A percentile compares a stretch with the other conserved stretches of the same genome.
These are phyloP conservation scores for Sminthurides aquaticus DNA, from an alignment of 2,888 invertebrate genomes.

Conservation along the genomic window DNA sequence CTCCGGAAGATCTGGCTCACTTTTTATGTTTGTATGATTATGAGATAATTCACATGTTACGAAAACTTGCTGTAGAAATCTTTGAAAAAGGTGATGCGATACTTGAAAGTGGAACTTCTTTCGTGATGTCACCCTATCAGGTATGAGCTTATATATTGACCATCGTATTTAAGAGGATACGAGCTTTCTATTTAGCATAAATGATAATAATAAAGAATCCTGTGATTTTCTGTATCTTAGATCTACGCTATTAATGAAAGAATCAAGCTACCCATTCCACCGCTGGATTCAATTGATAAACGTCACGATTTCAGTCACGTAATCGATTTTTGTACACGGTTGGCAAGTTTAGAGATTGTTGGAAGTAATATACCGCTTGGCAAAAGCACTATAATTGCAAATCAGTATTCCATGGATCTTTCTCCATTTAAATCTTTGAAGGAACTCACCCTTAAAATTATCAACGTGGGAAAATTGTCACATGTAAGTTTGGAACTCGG, in stretches of 20 bases:
- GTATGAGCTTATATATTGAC: slow-evolving; percentile 52
- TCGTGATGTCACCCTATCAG: slow-evolving; percentile 70
- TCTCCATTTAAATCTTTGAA: slow-evolving; percentile 73
- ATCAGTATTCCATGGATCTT: slow-evolving; percentile 70
- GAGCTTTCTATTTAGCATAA: too few species aligned
- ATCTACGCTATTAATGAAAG: slow-evolving; percentile 83
- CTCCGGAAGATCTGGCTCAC: slow-evolving; percentile 66
- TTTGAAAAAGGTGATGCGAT: slow-evolving; percentile 67
- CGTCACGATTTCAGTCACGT: slow-evolving; percentile 85
- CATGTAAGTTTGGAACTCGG: too few species aligned
- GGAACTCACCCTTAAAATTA: slow-evolving; percentile 56
- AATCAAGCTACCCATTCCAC: slow-evolving; percentile 75
- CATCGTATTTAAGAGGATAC: too few species aligned
- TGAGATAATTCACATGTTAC: slow-evolving; percentile 78
- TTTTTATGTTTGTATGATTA: slow-evolving; percentile 84
- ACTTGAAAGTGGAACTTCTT: slow-evolving; percentile 56
- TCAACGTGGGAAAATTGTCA: slow-evolving; percentile 51
- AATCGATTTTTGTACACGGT: slow-evolving; percentile 74
- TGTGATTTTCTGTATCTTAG: slow-evolving; percentile 53
- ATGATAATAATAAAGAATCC: too few species aligned
- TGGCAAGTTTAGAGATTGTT: slow-evolving; percentile 60
- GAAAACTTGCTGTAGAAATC: slow-evolving; percentile 70
- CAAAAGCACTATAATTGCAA: slow-evolving; percentile 76
- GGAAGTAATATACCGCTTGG: slow-evolving; percentile 63
- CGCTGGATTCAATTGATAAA: slow-evolving; percentile 66